A percentile compares a stretch with the other conserved stretches of the same genome.
Evolutionary conservation across 2,113 vertebrate species (phyloP).

Genomic region (Spilogale gracilis): DNA sequence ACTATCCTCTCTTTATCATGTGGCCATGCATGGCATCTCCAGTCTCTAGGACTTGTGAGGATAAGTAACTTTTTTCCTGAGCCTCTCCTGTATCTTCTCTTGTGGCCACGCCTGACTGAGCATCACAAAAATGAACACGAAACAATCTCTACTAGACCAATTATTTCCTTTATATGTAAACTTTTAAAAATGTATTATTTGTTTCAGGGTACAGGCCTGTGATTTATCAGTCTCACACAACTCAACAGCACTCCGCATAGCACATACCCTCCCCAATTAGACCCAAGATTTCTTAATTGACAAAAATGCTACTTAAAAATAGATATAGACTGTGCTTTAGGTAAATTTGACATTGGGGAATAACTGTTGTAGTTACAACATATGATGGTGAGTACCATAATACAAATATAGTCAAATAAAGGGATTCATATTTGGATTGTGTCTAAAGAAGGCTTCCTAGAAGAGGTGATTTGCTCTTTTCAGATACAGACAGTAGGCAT

Average conservation of each 20-base stretch:
- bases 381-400: not conserved
- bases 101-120: not conserved
- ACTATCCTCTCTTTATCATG: not conserved
- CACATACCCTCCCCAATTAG: not conserved
- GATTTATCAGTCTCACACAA: no score
- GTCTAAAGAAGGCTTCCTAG: not conserved
- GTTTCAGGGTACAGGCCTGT: no score
- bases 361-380: not conserved
- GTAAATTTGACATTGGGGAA: not conserved
- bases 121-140: not conserved
- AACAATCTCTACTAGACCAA: not conserved
- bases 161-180: no score
- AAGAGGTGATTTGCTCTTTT: not conserved
- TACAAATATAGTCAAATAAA: not conserved
- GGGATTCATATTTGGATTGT: not conserved
- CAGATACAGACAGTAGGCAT: not conserved
- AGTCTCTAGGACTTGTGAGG: not conserved
- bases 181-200: no score
- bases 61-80: not conserved
- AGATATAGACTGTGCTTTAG: not conserved
- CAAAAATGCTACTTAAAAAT: constrained; percentile 31
- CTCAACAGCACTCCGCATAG: no score
- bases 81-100: not conserved
- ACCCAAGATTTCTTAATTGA: not conserved
- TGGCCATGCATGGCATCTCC: not conserved